A percentile compares a stretch with the other conserved stretches of the same genome.
Evolutionary conservation across 2,113 vertebrate genomes (phyloP).

Genomic region (Tamias sibiricus): DNA sequence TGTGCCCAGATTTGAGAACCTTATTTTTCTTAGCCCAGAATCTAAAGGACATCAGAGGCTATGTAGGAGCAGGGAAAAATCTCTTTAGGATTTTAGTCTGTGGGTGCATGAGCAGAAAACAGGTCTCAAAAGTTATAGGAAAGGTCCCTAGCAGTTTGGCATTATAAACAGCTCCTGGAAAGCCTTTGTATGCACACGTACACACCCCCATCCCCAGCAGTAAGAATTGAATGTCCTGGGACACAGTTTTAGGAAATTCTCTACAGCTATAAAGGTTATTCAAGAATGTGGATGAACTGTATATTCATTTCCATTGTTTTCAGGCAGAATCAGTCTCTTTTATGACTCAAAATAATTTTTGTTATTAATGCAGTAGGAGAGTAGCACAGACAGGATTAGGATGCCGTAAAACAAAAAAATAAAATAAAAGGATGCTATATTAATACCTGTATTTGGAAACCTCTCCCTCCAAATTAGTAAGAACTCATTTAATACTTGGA

Average conservation of each 20-base stretch:
- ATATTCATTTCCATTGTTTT: background rate
- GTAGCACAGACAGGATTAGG: background rate
- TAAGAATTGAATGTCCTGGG: background rate
- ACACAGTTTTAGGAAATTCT: background rate
- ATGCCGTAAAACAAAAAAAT: too few relatives aligned
- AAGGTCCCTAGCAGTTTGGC: background rate
- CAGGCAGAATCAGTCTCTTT: background rate
- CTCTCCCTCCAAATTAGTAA: background rate
- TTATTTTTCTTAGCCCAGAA: slow-evolving; percentile 14
- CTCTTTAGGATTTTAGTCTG: background rate
- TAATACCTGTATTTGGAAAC: slow-evolving; percentile 1
- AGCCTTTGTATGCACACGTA: background rate
- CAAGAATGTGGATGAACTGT: background rate
- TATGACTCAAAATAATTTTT: background rate
- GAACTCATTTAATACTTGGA: background rate
- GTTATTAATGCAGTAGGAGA: background rate
- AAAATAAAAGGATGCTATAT: slow-evolving; percentile 3
- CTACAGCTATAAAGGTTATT: background rate
- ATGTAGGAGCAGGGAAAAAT: background rate
- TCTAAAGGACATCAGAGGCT: background rate
- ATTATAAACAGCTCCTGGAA: background rate
- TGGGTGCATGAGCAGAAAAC: background rate
- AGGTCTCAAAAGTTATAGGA: background rate
- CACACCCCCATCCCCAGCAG: too few relatives aligned
- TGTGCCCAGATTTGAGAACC: background rate